These are phyloP conservation scores for Mungos mungo DNA, from an alignment of 2,113 vertebrate genomes.

Conservation along the genomic window DNA sequence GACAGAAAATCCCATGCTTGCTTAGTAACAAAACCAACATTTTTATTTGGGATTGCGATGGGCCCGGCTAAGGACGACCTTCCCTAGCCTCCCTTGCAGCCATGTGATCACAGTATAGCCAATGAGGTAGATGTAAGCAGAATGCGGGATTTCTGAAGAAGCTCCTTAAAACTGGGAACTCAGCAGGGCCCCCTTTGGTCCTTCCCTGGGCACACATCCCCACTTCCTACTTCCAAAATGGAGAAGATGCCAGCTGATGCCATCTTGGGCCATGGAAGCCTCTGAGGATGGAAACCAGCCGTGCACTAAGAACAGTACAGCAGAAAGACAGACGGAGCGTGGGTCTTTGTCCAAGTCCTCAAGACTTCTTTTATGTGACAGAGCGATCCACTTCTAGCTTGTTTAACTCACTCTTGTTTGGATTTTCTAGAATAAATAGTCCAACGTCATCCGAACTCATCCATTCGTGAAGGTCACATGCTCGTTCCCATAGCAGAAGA, in stretches of 20 bases:
- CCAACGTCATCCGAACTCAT: neutral
- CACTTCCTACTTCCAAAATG: neutral
- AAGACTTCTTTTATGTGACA: neutral
- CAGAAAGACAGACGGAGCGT: neutral
- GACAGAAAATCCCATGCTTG: neutral
- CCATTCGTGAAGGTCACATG: neutral
- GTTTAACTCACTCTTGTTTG: neutral
- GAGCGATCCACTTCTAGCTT: neutral
- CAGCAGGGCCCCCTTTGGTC: neutral
- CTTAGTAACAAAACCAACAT: neutral
- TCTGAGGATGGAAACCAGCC: neutral
- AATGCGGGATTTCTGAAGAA: neutral
- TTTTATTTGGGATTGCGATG: neutral
- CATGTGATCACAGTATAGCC: neutral
- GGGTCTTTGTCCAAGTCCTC: neutral
- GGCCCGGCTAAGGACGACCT: neutral
- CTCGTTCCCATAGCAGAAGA: neutral
- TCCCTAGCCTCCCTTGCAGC: constrained; percentile 32
- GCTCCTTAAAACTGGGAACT: neutral
- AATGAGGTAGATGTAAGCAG: neutral
- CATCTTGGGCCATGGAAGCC: neutral
- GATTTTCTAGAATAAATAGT: neutral
- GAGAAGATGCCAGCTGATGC: neutral
- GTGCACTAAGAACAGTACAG: neutral
- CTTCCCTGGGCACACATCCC: neutral